A percentile compares a stretch with the other conserved stretches of the same genome.
phyloP scores from a whole-genome alignment of 2,113 vertebrate genomes.

The Pagrus major region DNA sequence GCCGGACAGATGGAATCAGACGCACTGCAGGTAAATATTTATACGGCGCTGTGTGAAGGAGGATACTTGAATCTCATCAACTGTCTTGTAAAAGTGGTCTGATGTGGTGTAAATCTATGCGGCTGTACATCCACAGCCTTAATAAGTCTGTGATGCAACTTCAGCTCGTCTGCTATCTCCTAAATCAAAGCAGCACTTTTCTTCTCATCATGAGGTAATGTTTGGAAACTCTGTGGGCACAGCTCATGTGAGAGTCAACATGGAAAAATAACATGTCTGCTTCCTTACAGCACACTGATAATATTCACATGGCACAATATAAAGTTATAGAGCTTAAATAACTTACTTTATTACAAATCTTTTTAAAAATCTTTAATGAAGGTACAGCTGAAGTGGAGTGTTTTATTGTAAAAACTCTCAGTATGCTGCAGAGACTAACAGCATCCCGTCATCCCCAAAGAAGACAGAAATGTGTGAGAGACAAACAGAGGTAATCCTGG shows the following conservation, averaged over 20 bases:
- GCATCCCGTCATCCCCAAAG: too few relatives aligned
- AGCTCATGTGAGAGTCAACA: neutral
- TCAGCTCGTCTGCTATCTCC: conserved; percentile 21
- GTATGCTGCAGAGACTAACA: too few relatives aligned
- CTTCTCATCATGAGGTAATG: conserved; percentile 55
- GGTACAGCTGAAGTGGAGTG: too few relatives aligned
- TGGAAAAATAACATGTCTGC: too few relatives aligned
- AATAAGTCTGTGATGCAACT: conserved; percentile 64
- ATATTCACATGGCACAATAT: too few relatives aligned
- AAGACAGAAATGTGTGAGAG: too few relatives aligned
- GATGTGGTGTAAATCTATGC: conserved; percentile 45
- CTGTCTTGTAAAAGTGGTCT: conserved; percentile 66
- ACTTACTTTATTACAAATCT: too few relatives aligned
- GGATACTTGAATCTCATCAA: conserved; percentile 71
- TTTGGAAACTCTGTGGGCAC: conserved; percentile 27
- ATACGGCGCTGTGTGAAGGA: conserved; percentile 59
- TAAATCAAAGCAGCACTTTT: conserved; percentile 50
- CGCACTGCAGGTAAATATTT: conserved; percentile 81
- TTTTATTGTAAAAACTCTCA: too few relatives aligned
- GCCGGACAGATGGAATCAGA: conserved; percentile 75
- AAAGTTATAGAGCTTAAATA: too few relatives aligned
- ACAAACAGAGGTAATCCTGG: too few relatives aligned
- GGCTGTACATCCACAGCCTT: conserved; percentile 24
- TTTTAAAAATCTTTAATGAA: too few relatives aligned
- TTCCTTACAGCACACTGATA: neutral